phyloP scores from a whole-genome alignment of 1,140 invertebrate species.

The Bombus breviceps region DNA sequence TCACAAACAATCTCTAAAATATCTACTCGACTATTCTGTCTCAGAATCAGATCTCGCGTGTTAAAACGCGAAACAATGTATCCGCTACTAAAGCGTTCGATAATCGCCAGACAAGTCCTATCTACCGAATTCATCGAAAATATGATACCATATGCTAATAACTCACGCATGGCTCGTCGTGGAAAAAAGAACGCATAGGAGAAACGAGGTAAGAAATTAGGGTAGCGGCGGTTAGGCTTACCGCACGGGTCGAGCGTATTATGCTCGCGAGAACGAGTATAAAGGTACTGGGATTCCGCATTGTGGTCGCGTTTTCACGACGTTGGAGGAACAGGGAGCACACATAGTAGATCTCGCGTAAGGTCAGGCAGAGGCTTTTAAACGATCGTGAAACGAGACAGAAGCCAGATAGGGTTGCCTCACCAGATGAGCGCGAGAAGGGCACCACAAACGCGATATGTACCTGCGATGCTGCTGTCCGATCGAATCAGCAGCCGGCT shows the following conservation, averaged over 20 bases:
- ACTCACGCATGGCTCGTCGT: conserved; percentile 73
- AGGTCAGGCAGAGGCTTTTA: conserved; percentile 60
- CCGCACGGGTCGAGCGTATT: conserved; percentile 71
- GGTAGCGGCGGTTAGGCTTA: conserved; percentile 68
- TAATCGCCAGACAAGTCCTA: conserved; percentile 67
- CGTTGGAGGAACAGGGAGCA: conserved; percentile 3
- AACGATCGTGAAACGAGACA: conserved; percentile 54
- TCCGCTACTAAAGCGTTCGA: conserved; percentile 57
- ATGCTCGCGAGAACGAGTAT: conserved; percentile 70
- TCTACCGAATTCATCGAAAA: conserved; percentile 77
- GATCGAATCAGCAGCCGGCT: conserved; percentile 72
- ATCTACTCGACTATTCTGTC: background rate
- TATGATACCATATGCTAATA: conserved; percentile 80
- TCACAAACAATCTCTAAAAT: background rate
- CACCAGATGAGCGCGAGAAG: conserved; percentile 41
- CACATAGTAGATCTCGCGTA: background rate
- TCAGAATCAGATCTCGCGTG: background rate
- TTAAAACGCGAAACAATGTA: background rate
- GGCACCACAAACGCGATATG: conserved; percentile 52
- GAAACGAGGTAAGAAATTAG: conserved; percentile 48
- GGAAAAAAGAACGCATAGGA: background rate
- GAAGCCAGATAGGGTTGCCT: conserved; percentile 63
- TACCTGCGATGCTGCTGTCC: conserved; percentile 73
- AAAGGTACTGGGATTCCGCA: conserved; percentile 69
- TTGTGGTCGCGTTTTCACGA: conserved; percentile 51